A percentile compares a stretch with the other conserved stretches of the same genome.
These are phyloP conservation scores for Leptodactylus fallax DNA, from an alignment of 2,797 vertebrate species.

Conservation along the genomic window DNA sequence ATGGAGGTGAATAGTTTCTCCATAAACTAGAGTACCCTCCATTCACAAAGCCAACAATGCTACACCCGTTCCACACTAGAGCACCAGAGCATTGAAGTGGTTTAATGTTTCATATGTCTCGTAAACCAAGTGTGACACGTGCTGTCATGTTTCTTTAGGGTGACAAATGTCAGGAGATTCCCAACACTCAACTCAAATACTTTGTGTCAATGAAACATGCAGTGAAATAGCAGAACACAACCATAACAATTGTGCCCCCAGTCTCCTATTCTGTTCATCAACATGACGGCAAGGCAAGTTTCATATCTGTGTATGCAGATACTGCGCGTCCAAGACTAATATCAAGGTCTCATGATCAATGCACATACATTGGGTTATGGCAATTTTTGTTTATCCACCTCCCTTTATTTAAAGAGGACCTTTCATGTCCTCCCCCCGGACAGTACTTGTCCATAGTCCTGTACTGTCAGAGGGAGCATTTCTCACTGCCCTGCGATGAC, in stretches of 20 bases:
- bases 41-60: constrained; percentile 11
- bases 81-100: constrained; percentile 10
- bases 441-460: no score
- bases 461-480: no score
- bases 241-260: not conserved
- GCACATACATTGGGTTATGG: not conserved
- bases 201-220: constrained; percentile 27
- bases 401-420: no score
- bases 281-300: not conserved
- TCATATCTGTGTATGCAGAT: not conserved
- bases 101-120: constrained; percentile 40
- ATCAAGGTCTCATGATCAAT: not conserved
- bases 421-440: no score
- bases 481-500: no score
- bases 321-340: not conserved
- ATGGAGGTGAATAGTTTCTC: not conserved
- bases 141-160: constrained; percentile 36
- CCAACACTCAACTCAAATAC: constrained; percentile 37
- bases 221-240: constrained; percentile 4
- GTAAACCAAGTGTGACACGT: constrained; percentile 49
- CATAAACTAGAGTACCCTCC: not conserved
- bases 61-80: not conserved
- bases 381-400: no score
- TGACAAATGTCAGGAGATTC: constrained; percentile 47
- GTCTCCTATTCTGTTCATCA: not conserved